Evolutionary conservation across 2,113 vertebrate species (phyloP).

Genomic region (Falcunculus frontatus): DNA sequence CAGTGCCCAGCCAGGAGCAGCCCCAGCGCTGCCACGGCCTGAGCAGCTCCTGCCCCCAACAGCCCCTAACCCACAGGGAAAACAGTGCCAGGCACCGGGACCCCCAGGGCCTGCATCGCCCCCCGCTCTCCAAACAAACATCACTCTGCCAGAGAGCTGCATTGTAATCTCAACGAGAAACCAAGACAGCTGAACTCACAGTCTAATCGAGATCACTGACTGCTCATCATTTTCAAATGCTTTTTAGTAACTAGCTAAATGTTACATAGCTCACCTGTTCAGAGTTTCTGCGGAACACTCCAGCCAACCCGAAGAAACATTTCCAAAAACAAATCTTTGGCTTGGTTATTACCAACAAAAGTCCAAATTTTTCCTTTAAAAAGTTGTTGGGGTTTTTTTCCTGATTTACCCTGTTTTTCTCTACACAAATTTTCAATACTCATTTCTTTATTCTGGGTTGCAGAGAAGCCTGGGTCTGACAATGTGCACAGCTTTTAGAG

Average conservation of each 20-base stretch:
- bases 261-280: not conserved
- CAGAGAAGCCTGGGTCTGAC: not conserved
- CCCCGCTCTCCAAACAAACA: not conserved
- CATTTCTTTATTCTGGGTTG: not conserved
- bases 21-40: not conserved
- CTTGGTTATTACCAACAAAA: not conserved
- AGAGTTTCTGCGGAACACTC: not conserved
- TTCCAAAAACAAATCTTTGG: not conserved
- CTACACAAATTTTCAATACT: not conserved
- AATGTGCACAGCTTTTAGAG: not conserved
- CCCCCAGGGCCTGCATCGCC: not conserved
- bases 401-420: not conserved
- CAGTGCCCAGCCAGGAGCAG: not conserved
- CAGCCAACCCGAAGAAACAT: not conserved
- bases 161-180: accelerated
- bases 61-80: accelerated
- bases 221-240: not conserved
- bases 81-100: no score
- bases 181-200: accelerated
- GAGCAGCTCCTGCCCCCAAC: not conserved
- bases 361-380: not conserved
- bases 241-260: not conserved
- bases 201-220: not conserved
- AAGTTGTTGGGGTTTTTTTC: accelerated
- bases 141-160: accelerated